phyloP scores from a whole-genome alignment of 2,113 vertebrate genomes.

The Hucho hucho region DNA sequence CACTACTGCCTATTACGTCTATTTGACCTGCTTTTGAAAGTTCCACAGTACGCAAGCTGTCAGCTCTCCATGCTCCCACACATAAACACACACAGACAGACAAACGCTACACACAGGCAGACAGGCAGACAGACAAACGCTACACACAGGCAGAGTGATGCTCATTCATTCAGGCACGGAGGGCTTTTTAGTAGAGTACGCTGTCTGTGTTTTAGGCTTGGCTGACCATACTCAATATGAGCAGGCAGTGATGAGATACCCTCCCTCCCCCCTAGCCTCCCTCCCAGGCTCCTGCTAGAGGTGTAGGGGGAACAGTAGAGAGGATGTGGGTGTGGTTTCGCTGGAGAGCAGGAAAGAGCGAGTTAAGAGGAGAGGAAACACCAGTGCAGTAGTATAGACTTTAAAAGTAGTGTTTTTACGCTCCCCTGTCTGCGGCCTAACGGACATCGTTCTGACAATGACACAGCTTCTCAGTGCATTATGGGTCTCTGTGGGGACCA shows the following conservation, averaged over 20 bases:
- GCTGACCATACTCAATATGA: background rate
- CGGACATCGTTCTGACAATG: constrained; percentile 44
- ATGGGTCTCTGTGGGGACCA: constrained; percentile 32
- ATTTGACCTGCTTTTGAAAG: too few relatives aligned
- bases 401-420: constrained; percentile 9
- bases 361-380: constrained; percentile 10
- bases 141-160: constrained; percentile 8
- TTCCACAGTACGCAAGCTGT: background rate
- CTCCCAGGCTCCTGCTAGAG: background rate
- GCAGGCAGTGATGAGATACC: constrained; percentile 9
- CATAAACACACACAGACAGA: background rate
- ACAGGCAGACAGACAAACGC: constrained; percentile 6
- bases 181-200: background rate
- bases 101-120: background rate
- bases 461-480: constrained; percentile 35
- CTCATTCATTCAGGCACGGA: constrained; percentile 8
- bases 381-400: constrained; percentile 13
- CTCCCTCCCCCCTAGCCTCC: constrained; percentile 5
- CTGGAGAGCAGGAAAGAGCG: background rate
- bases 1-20: background rate
- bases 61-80: background rate
- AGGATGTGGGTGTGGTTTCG: constrained; percentile 14
- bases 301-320: constrained; percentile 8
- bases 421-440: constrained; percentile 27
- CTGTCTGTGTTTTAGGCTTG: background rate